Base-by-base conservation (phyloP, 2,113 vertebrate species). In the Uropsilus gracilis region DNA sequence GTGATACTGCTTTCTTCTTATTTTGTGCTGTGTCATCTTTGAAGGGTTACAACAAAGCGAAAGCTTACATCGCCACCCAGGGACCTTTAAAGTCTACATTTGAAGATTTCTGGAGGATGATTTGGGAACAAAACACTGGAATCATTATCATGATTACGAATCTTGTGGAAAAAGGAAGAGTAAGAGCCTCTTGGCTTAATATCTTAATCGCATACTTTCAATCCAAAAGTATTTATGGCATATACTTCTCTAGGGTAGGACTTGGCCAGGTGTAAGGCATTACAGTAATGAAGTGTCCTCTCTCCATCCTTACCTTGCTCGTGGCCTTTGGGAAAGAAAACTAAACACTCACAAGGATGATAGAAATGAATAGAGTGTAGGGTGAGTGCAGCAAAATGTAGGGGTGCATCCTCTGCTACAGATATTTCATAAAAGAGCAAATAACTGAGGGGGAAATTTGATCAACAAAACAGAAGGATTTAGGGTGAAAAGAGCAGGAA, bases 41-140 rank as follows among this genome's bases (percentile, higher is more conserved):
- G 97, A 98, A 99, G 99, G 99, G 99, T 91, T 99, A 99, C 98
- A 99, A 99, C 98, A 99, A 98, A 98, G 98, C 99, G 89, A 99
- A 99, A 98, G 99, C 99, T 89, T 99, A 99, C 96, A 99, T 99
- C 44, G 99, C 99, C 90, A 99, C 99, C 95, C 99, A 99, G 98
- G 99, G 99, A 94, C 99, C 99, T 96, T 98, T 99, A 93, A 99
- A 99, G 97, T 99, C 99, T 59, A 99, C 99, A 5, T 99, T 99
- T 97, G 99, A 99, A 98, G 99, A 99, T 98, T 99, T 99, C 96
- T 99, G 99, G 99, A 99, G 99, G 97, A 99, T 99, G 99, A 98
- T 99, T 97, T 99, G 99, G 99, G 99, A 99, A 97, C 99, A 99
- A 97, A 99, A 99, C 96, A 99, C 99, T 57, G 99, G 99, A 95